phyloP scores from a whole-genome alignment of 2,113 vertebrate genomes.

The Oreamnos americanus region DNA sequence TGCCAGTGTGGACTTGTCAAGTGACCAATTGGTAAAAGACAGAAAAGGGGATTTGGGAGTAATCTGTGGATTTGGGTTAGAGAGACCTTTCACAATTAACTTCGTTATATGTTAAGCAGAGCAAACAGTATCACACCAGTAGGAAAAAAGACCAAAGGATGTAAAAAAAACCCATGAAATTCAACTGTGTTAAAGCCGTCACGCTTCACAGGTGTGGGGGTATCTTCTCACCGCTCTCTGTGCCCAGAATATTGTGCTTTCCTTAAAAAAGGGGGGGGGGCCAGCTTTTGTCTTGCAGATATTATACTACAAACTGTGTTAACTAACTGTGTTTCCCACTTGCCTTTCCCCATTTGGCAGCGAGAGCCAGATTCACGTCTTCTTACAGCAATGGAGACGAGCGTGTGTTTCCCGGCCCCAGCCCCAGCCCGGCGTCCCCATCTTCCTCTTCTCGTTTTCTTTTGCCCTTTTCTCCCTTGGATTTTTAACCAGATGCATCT shows the following conservation, averaged over 20 bases:
- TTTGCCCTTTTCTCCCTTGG: not conserved
- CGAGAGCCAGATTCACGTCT: not conserved
- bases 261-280: rapidly evolving
- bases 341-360: not conserved
- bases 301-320: not conserved
- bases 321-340: not conserved
- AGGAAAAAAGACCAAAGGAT: not conserved
- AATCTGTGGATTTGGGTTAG: not conserved
- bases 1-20: not conserved
- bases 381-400: conserved; percentile 30
- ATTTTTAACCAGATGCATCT: not conserved
- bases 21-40: not conserved
- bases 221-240: not conserved
- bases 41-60: not conserved
- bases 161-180: not conserved
- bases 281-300: not conserved
- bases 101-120: not conserved
- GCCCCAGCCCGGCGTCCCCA: not conserved
- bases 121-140: not conserved
- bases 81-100: not conserved
- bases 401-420: not conserved
- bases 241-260: not conserved
- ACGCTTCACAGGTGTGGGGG: not conserved
- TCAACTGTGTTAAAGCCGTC: not conserved
- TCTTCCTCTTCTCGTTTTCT: not conserved